Base-by-base conservation (phyloP, 64 coral and sea anemone species). In the Dendronephthya gigantea region DNA sequence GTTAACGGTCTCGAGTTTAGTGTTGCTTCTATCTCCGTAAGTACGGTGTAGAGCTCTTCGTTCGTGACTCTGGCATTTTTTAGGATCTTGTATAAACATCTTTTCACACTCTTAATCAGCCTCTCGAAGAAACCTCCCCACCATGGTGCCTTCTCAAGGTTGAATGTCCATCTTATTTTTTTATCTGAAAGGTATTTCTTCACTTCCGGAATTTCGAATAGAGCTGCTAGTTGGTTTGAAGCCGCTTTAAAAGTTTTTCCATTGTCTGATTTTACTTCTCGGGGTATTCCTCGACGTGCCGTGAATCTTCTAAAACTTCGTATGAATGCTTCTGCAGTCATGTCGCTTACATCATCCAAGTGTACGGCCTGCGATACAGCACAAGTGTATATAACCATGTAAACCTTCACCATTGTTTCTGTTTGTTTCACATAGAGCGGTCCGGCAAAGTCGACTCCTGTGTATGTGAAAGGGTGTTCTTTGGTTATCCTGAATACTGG, bases 231-330 rank as follows among this genome's bases (percentile, higher is more conserved):
- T 31, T 70, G 66, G 6, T 70, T 70, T 6, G 66, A 19, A 31
- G 66, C 66, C 17, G 66, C 29, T 19, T 25, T 31, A 31, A 70
- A 70, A 9, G 66, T 70, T 31, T 70, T 70, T 9, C 19, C 66
- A 32, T 70, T 70, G 66, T 70, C 66, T 32, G 66, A 70, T 25
- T 25, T 70, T 32, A 70, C 66, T 32, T 25, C 17, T 22, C 19
- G 30, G 8, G 66, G 66, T 70, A 70, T 25, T 70, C 66, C 66
- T 25, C 30, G 66, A 7, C 66, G 17, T 7, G 66, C 66, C 8
- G 66, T 70, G 66, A 70, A 70, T 70, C 66, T 22, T n/a, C 30
- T 70, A 70, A 70, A 70, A n/a, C 66, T 70, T n/a, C 66, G 8
- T 32, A 70, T 25, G 30, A 11, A 70, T 8, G 66, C 66, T 70